Evolutionary conservation across 35 echinoderm and acorn worm species (phyloP), one percentile per base, ranked within the genome.

Genomic region (Diadema setosum): DNA sequence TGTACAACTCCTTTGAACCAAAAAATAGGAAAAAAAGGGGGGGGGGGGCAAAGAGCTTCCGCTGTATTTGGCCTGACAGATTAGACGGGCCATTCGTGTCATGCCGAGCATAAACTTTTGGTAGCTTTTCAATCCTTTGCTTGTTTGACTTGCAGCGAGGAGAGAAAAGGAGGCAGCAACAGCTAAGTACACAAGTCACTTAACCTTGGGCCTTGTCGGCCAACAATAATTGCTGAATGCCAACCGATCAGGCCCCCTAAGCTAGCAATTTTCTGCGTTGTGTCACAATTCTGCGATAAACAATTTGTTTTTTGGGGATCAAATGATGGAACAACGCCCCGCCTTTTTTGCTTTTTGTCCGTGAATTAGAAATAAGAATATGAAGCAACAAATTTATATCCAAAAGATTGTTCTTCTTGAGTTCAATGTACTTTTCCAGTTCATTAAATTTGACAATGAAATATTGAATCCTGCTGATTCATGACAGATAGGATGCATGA

Each of bases 121-220:
- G 25, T 41, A 36, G 73, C 44, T 52, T 52, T 52, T n/a, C 16
- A 67, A 26, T 67, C 63, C 63, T 67, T 67, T n/a, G n/a, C n/a
- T n/a, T n/a, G n/a, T n/a, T 78, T 78, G 40, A 42, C 44, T 44
- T 42, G 73, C n/a, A 11, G 48, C n/a, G 48, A n/a, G 48, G 48
- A 11, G 9, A 9, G 33, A 39, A 26, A 78, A 78, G 73, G 37
- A 78, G 37, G 37, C 21, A 78, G 29, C 73, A 20, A 41, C 73
- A 78, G 73, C 73, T 78, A 78, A 34, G 44, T 78, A 78, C 73
- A 78, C 73, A 78, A 78, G 25, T 78, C 40, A 39, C 73, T 78
- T 78, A 42, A 78, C 33, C 73, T 78, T 78, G 73, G 40, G 40
- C 24, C n/a, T 42, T 78, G 73, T 17, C 1, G 25, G 24, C 40